Evolutionary conservation across 2,888 invertebrate genomes (phyloP), one percentile per base, ranked within the genome.

Genomic region (Eristalis pertinax): DNA sequence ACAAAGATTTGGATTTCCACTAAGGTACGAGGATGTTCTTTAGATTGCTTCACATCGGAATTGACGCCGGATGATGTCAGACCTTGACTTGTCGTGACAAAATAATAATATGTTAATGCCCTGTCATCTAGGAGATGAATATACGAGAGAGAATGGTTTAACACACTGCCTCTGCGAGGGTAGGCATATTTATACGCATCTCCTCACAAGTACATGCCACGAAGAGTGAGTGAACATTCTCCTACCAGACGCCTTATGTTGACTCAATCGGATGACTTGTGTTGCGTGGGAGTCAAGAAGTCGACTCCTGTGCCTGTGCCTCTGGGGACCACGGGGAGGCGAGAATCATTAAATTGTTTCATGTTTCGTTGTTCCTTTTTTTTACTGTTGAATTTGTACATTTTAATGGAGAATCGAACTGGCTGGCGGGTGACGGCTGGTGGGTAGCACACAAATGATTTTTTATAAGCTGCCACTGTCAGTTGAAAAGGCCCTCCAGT

Each of bases 101-200:
- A 38, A 77, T 77, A 62, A 76, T 68, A 69, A 69, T 77, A 77
- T 77, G 62, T 63, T 77, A 77, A 77, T 77, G 68, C 62, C 5
- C 41, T 77, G 76, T 68, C 76, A 77, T 43, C 58, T 62, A 32
- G 58, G 24, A 41, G 50, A 50, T n/a, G 64, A 22, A 38, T 65
- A 24, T 26, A 58, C 56, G 41, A 67, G 35, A 22, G 62, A 76
- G 38, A 75, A 75, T 65, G 35, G 56, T 63, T 73, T 38, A 13
- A 38, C 38, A 38, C 4, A 13, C 38, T 13, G 38, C 11, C 38
- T 11, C 13, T 11, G 38, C 38, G 38, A 38, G 38, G 38, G 38
- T 38, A 38, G 38, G 38, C 38, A 38, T 38, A 38, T 13, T 38
- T 38, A 38, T 38, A 13, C 13, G 19, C 50, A 7, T 50, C 19